These are phyloP conservation scores for Drosophila emarginata DNA, from an alignment of 2,888 invertebrate genomes.

Conservation along the genomic window DNA sequence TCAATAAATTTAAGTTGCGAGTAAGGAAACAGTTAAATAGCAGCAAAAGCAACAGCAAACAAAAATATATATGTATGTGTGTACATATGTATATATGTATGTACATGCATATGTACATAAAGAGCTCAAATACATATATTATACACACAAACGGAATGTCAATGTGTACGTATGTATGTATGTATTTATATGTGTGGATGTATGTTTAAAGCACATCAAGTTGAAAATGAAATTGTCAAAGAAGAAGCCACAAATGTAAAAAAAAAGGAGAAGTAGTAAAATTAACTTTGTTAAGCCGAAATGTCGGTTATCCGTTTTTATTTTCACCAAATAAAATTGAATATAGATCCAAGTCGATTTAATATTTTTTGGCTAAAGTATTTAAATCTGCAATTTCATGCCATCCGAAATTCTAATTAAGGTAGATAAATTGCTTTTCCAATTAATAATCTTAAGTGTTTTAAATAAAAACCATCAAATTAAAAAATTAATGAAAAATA, in stretches of 20 bases:
- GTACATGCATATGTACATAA: not conserved
- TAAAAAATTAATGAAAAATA: too few relatives aligned
- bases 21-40: constrained; percentile 5
- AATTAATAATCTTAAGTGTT: too few relatives aligned
- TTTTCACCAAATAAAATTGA: not conserved
- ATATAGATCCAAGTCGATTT: too few relatives aligned
- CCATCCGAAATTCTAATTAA: too few relatives aligned
- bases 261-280: not conserved
- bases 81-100: constrained; percentile 2
- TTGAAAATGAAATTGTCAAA: not conserved
- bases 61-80: not conserved
- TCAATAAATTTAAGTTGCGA: constrained; percentile 66
- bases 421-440: too few relatives aligned
- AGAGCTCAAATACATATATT: not conserved
- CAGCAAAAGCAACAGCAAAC: constrained; percentile 34
- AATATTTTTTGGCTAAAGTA: too few relatives aligned
- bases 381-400: too few relatives aligned
- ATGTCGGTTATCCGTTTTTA: constrained; percentile 2
- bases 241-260: not conserved
- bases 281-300: not conserved
- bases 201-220: not conserved
- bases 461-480: too few relatives aligned
- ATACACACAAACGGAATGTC: constrained; percentile 2
- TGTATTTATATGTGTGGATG: constrained; percentile 9
- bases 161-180: constrained; percentile 8